A percentile compares a stretch with the other conserved stretches of the same genome.
These are phyloP conservation scores for Akabosia matsudoensis DNA, from an alignment of 1,140 invertebrate species.

Conservation along the genomic window DNA sequence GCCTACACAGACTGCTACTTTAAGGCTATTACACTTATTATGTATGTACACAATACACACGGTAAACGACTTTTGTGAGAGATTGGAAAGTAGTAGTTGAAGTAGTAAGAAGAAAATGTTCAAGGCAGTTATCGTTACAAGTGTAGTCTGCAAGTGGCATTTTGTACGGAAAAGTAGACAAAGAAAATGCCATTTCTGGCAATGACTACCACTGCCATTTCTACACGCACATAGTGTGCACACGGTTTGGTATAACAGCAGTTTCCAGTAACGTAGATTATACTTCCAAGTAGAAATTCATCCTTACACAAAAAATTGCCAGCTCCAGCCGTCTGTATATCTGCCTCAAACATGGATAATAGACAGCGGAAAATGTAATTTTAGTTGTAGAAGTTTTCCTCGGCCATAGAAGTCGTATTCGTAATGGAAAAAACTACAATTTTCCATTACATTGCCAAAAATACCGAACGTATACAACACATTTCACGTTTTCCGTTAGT, in stretches of 20 bases:
- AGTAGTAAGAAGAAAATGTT: slow-evolving; percentile 13
- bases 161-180: background rate
- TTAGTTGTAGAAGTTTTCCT: background rate
- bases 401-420: background rate
- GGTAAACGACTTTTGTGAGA: slow-evolving; percentile 8
- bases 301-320: background rate
- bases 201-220: slow-evolving; percentile 6
- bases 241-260: background rate
- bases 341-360: too few species aligned
- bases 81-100: slow-evolving; percentile 18
- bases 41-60: background rate
- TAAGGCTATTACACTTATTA: background rate
- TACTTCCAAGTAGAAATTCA: background rate
- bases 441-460: slow-evolving; percentile 19
- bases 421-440: background rate
- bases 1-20: background rate
- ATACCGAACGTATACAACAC: slow-evolving; percentile 2
- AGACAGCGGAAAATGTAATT: too few species aligned
- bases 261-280: slow-evolving; percentile 14
- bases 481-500: background rate
- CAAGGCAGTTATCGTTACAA: slow-evolving; percentile 21
- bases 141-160: slow-evolving; percentile 24
- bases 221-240: background rate
- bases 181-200: background rate
- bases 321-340: background rate